Percentiles rank a stretch among this genome's conserved stretches.
phyloP scores from a whole-genome alignment of 2,888 invertebrate genomes.

The Dryadula phaetusa region DNA sequence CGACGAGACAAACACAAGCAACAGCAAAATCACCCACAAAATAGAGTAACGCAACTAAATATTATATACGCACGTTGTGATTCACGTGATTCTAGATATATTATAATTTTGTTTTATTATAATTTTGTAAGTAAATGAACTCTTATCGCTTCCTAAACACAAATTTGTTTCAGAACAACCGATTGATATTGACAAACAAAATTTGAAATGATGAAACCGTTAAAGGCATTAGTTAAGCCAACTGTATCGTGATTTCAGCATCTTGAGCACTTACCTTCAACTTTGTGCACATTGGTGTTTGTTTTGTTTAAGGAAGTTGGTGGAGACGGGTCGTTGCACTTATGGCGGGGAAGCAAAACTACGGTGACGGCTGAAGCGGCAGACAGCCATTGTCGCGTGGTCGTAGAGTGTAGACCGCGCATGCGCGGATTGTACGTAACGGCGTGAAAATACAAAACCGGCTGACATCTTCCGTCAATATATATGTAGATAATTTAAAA shows the following conservation, averaged over 20 bases:
- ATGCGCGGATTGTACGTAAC: conserved; percentile 62
- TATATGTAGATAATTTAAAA: conserved; percentile 32
- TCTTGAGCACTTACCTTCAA: conserved; percentile 67
- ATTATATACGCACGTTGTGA: neutral
- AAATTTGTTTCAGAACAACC: conserved; percentile 34
- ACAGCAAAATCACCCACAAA: too few species aligned
- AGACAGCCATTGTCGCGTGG: conserved; percentile 67
- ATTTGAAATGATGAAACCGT: conserved; percentile 49
- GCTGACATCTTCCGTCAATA: conserved; percentile 26
- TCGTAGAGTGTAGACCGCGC: conserved; percentile 65
- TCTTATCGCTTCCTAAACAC: conserved; percentile 32
- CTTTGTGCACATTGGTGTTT: conserved; percentile 56
- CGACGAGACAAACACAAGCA: neutral
- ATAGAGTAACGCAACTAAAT: too few species aligned
- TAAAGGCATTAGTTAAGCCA: conserved; percentile 45
- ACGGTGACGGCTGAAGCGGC: conserved; percentile 56
- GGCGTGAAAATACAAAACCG: conserved; percentile 56
- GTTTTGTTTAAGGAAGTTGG: conserved; percentile 44
- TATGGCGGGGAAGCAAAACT: conserved; percentile 76
- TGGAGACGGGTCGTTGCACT: conserved; percentile 51
- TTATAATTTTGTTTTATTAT: neutral
- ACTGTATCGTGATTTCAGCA: conserved; percentile 56
- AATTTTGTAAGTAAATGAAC: conserved; percentile 34
- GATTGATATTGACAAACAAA: conserved; percentile 41
- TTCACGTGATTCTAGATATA: neutral